Conservation (phyloP, 1,140 invertebrate genomes). For the Liolophura sinensis region DNA sequence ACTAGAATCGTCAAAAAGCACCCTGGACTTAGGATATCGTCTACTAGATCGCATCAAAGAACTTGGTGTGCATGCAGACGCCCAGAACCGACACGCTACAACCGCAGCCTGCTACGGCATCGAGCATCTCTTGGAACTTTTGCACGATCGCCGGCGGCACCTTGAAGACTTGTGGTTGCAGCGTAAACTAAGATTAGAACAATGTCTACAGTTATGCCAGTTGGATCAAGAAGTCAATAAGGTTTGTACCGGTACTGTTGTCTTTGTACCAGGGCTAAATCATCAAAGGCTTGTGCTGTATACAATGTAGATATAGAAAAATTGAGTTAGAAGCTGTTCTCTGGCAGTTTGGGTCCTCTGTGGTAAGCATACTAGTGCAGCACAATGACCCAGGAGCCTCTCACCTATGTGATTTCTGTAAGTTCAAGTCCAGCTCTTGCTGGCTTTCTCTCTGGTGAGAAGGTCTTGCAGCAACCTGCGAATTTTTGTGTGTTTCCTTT, state of each 20-base stretch:
- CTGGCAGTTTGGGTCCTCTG: no score
- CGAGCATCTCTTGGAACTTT: slow-evolving; percentile 62
- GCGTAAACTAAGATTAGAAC: slow-evolving; percentile 68
- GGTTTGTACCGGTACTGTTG: slow-evolving; percentile 54
- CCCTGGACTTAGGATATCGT: slow-evolving; percentile 77
- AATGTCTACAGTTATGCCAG: slow-evolving; percentile 75
- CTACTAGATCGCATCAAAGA: slow-evolving; percentile 68
- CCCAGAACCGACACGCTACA: slow-evolving; percentile 58
- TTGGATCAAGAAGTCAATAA: slow-evolving; percentile 74
- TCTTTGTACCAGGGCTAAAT: background rate
- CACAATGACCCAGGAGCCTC: no score
- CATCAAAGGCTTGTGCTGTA: background rate
- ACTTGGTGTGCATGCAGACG: slow-evolving; percentile 58
- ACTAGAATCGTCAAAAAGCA: slow-evolving; percentile 75
- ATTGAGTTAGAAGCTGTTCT: no score
- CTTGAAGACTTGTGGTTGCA: slow-evolving; percentile 76
- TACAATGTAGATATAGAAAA: no score
- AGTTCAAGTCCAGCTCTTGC: no score
- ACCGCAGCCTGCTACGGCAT: slow-evolving; percentile 61
- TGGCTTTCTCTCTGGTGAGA: no score
- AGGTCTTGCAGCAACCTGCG: no score
- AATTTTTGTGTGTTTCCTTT: no score
- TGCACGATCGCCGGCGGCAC: slow-evolving; percentile 75
- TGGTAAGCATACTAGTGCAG: no score
- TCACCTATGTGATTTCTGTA: no score